phyloP scores from a whole-genome alignment of 2,797 vertebrate species.

The Sebastes oblongus region DNA sequence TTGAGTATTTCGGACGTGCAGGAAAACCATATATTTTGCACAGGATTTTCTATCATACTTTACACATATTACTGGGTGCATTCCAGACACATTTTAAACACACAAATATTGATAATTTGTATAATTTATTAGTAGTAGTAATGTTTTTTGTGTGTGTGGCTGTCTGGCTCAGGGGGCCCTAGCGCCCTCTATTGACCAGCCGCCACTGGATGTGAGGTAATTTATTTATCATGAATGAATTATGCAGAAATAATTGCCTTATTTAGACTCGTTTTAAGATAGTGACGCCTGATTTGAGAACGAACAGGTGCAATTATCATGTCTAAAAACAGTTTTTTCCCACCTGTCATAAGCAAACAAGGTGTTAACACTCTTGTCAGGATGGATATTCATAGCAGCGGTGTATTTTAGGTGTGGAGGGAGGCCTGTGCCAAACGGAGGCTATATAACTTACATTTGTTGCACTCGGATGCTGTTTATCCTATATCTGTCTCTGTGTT shows the following conservation, averaged over 20 bases:
- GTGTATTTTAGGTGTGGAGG: conserved; percentile 23
- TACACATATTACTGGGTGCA: too few relatives aligned
- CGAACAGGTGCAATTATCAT: neutral
- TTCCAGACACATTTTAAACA: too few relatives aligned
- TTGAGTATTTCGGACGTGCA: too few relatives aligned
- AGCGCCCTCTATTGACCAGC: too few relatives aligned
- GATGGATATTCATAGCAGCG: conserved; percentile 28
- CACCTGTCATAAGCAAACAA: conserved; percentile 8
- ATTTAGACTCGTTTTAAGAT: neutral
- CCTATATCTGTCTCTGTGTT: conserved; percentile 1
- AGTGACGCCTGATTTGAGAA: neutral
- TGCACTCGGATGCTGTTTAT: conserved; percentile 23
- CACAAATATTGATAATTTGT: too few relatives aligned
- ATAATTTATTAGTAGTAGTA: too few relatives aligned
- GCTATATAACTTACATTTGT: conserved; percentile 12
- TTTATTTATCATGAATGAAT: neutral
- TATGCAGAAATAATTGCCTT: neutral
- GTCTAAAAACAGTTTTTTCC: neutral
- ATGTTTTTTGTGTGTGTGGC: too few relatives aligned
- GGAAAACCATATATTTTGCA: too few relatives aligned
- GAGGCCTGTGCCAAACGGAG: conserved; percentile 20
- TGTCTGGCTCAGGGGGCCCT: too few relatives aligned
- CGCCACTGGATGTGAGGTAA: neutral
- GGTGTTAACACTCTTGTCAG: conserved; percentile 17
- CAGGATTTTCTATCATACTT: too few relatives aligned